These are phyloP conservation scores for Sipha maydis DNA, from an alignment of 2,888 invertebrate genomes.

Conservation along the genomic window DNA sequence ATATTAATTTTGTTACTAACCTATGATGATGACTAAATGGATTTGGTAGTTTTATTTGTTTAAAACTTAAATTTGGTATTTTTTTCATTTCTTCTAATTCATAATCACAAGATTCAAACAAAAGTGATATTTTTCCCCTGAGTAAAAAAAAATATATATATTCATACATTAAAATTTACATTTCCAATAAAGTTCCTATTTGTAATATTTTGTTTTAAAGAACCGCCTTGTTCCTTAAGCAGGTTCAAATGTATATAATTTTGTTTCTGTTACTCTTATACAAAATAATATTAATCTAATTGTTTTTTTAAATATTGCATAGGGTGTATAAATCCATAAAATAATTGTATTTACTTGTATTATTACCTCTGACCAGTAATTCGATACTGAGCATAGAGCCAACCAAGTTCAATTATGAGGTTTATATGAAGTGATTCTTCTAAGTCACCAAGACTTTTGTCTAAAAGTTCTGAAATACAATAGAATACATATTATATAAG, in stretches of 20 bases:
- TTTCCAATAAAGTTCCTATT: too few relatives aligned
- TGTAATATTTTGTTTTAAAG: too few relatives aligned
- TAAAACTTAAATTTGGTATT: conserved; percentile 74
- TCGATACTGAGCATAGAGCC: conserved; percentile 87
- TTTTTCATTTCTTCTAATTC: conserved; percentile 69
- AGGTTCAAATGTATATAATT: too few relatives aligned
- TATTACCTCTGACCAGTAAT: conserved; percentile 77
- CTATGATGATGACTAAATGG: conserved; percentile 90
- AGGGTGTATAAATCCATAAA: too few relatives aligned
- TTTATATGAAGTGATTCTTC: conserved; percentile 86
- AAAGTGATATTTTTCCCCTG: conserved; percentile 77
- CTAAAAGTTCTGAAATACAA: conserved; percentile 76
- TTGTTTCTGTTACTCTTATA: too few relatives aligned
- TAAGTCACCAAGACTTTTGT: conserved; percentile 79
- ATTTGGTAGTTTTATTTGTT: conserved; percentile 78
- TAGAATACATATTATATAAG: conserved; percentile 46
- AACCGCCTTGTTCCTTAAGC: too few relatives aligned
- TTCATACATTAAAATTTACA: too few relatives aligned
- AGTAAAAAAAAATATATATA: conserved; percentile 62
- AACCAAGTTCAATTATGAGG: conserved; percentile 91
- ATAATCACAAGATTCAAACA: conserved; percentile 80
- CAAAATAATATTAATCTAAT: too few relatives aligned
- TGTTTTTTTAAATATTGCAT: too few relatives aligned
- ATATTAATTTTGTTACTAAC: conserved; percentile 70
- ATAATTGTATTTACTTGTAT: conserved; percentile 62